phyloP scores from a whole-genome alignment of 2,888 invertebrate genomes.

The Magallana nippona region DNA sequence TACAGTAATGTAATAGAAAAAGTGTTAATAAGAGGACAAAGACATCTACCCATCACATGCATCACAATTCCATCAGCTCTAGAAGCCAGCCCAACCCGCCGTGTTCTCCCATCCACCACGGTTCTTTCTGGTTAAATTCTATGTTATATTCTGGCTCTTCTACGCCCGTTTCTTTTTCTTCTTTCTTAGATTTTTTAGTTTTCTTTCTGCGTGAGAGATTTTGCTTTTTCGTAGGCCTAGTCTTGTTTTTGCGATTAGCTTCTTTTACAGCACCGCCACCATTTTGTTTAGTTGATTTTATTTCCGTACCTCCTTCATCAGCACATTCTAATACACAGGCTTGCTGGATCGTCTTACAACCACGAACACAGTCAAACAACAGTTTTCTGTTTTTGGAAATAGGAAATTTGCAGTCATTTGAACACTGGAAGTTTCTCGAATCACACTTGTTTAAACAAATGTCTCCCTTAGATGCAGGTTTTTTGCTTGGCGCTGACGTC shows the following conservation, averaged over 20 bases:
- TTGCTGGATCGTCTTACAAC: neutral
- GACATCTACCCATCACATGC: neutral
- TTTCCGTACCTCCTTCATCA: slow-evolving; percentile 1
- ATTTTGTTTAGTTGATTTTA: neutral
- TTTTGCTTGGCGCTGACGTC: neutral
- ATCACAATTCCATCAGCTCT: slow-evolving; percentile 20
- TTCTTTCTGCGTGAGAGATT: neutral
- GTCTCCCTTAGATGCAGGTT: neutral
- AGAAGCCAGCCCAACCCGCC: slow-evolving; percentile 10
- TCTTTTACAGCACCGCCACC: slow-evolving; percentile 8
- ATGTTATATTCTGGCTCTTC: neutral
- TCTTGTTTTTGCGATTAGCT: neutral
- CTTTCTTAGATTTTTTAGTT: neutral
- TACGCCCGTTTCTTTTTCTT: neutral
- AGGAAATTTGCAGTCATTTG: slow-evolving; percentile 15
- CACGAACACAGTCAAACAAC: neutral
- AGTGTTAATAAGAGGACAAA: neutral
- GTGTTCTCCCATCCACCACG: slow-evolving; percentile 22
- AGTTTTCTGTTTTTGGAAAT: neutral
- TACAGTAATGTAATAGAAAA: too few relatives aligned
- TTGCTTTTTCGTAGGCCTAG: neutral
- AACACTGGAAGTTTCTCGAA: neutral
- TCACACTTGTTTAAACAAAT: slow-evolving; percentile 6
- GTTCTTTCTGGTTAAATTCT: neutral
- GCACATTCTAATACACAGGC: neutral